Base-by-base conservation (phyloP, 2,797 vertebrate species). In the Pangasius larnaudii region DNA sequence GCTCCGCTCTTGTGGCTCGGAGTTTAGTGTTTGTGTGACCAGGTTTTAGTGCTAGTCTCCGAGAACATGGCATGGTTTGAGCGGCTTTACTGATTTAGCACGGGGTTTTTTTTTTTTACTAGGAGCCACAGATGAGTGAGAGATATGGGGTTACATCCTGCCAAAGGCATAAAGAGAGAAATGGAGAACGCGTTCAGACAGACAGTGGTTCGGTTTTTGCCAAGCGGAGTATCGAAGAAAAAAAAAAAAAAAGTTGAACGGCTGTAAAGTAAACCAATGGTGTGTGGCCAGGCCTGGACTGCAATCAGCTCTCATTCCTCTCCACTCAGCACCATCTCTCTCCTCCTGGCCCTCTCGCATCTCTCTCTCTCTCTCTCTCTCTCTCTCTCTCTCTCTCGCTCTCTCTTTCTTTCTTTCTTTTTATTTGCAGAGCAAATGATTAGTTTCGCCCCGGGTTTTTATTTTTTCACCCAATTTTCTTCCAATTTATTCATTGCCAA, bases 21-120 rank as follows among this genome's bases (percentile, higher is more conserved):
- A 82, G 79, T 61, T 63, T 71, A 86, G 42, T 24, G 71, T 84
- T 80, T 69, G 65, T 88, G 75, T 83, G 69, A 75, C 58, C 61
- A 79, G 59, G 71, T 63, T 92, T 87, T 42, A 79, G 69, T 88
- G 89, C 88, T 63, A 79, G 59, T 90, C 91, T 87, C 69, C 51
- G 85, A 49, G 89, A 89, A 91, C 90, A 85, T 90, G 85, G 91
- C 93, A 85, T 2, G 86, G 91, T 92, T 89, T 77, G 89, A 89
- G 92, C 56, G 93, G 92, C 91, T 88, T 92, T 89, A 93, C 91
- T 86, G 90, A 94, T 94, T 94, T 94, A 93, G 92, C 93, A 78
- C 56, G 36, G 85, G 71, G 30, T 46, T 84, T 90, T 90, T 53
- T 46, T 84, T 90, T 90, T 93, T 94, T 92, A 93, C 88, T 87